phyloP scores from a whole-genome alignment of 2,888 invertebrate species.

The Brassicogethes aeneus region DNA sequence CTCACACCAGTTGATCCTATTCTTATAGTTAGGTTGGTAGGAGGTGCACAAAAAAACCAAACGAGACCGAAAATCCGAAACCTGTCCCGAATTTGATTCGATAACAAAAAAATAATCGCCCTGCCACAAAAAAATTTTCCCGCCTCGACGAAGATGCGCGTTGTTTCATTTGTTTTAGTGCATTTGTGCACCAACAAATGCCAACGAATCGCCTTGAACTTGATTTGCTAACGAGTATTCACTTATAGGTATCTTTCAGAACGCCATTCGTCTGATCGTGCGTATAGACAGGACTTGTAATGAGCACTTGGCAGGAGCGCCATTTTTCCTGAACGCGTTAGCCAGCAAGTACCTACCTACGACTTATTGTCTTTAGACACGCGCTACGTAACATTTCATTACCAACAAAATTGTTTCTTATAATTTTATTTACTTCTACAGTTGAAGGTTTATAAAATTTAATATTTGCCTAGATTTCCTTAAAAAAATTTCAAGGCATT shows the following conservation, averaged over 20 bases:
- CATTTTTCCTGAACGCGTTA: too few species aligned
- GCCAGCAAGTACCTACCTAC: too few species aligned
- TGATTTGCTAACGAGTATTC: constrained; percentile 11
- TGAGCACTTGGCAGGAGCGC: too few species aligned
- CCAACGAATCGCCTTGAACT: constrained; percentile 37
- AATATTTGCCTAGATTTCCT: too few species aligned
- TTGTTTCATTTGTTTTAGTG: constrained; percentile 3
- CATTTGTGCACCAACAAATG: constrained; percentile 21
- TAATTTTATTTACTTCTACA: too few species aligned
- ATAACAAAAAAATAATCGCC: constrained; percentile 7
- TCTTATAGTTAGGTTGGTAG: constrained; percentile 9
- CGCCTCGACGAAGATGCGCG: background rate
- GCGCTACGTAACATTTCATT: too few species aligned
- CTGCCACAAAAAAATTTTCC: constrained; percentile 6
- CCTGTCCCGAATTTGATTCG: constrained; percentile 16
- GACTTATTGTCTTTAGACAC: too few species aligned
- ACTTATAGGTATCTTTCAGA: background rate
- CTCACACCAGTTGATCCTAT: constrained; percentile 3
- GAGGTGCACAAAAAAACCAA: constrained; percentile 9
- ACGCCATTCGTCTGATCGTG: background rate
- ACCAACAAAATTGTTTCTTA: too few species aligned
- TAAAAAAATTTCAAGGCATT: too few species aligned
- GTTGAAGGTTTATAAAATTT: too few species aligned
- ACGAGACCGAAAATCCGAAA: constrained; percentile 9
- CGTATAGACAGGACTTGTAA: constrained; percentile 1